Evolutionary conservation across 2,797 vertebrate genomes (phyloP).

Genomic region (Chromobotia macracanthus): DNA sequence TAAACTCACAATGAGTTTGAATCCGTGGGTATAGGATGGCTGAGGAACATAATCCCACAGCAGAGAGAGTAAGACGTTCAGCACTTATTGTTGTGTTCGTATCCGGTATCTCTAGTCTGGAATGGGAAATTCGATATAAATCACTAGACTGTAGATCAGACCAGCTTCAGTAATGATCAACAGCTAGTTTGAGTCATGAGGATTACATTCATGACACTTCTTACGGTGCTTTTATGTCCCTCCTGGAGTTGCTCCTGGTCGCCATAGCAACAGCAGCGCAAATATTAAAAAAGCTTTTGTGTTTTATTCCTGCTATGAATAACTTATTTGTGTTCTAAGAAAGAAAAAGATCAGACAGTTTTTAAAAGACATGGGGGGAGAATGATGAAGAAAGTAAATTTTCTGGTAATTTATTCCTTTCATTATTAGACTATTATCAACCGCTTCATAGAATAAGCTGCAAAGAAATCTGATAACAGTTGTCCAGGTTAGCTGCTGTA

Average conservation of each 20-base stretch:
- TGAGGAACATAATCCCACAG: neutral
- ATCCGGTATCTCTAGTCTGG: neutral
- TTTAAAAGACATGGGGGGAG: too few species aligned
- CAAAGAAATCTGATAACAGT: too few species aligned
- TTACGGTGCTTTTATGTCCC: neutral
- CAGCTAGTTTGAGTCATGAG: neutral
- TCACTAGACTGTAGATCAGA: neutral
- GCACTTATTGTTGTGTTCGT: neutral
- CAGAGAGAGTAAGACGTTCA: neutral
- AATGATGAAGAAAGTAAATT: too few species aligned
- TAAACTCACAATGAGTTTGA: constrained; percentile 41
- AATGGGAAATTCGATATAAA: neutral
- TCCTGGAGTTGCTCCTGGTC: neutral
- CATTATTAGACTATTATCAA: too few species aligned
- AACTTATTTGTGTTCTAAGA: neutral
- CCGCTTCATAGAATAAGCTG: too few species aligned
- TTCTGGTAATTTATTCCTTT: too few species aligned
- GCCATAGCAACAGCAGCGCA: neutral
- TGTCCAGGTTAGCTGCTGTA: too few species aligned
- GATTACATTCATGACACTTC: neutral
- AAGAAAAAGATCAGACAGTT: neutral
- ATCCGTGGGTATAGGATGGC: constrained; percentile 10
- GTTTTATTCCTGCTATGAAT: neutral
- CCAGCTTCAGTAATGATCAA: neutral
- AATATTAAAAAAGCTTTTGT: neutral